These are phyloP conservation scores for Rhagonycha fulva DNA, from an alignment of 2,888 invertebrate species.

Conservation along the genomic window DNA sequence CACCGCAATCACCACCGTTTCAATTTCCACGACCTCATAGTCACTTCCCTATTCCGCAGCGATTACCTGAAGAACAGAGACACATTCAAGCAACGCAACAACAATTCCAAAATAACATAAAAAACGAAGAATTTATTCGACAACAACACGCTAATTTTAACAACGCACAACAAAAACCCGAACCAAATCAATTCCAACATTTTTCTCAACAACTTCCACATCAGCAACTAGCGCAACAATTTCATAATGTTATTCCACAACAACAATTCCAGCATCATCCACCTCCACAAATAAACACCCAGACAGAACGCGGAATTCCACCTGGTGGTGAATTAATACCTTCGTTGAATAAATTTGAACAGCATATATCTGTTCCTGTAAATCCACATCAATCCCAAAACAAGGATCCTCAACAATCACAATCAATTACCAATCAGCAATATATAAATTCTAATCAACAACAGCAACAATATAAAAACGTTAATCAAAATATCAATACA, in stretches of 20 bases:
- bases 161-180: conserved; percentile 19
- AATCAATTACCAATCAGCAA: conserved; percentile 17
- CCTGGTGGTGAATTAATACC: conserved; percentile 76
- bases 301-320: conserved; percentile 61
- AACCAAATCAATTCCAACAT: conserved; percentile 24
- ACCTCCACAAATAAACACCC: conserved; percentile 37
- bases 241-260: conserved; percentile 5
- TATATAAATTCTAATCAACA: conserved; percentile 6
- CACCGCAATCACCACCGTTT: conserved; percentile 56
- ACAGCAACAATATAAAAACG: conserved; percentile 31
- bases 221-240: conserved; percentile 17
- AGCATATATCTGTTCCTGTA: conserved; percentile 68
- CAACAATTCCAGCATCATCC: conserved; percentile 33
- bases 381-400: conserved; percentile 18
- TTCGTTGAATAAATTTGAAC: conserved; percentile 79
- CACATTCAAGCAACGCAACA: conserved; percentile 41
- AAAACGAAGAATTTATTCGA: conserved; percentile 49
- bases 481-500: conserved; percentile 9
- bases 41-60: conserved; percentile 51
- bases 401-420: conserved; percentile 17
- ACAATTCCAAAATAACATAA: conserved; percentile 46
- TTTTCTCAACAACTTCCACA: conserved; percentile 30
- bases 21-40: conserved; percentile 57
- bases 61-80: conserved; percentile 44
- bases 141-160: conserved; percentile 18